Conservation (phyloP, 2,113 vertebrate genomes). For the Vulpes ferrilata region DNA sequence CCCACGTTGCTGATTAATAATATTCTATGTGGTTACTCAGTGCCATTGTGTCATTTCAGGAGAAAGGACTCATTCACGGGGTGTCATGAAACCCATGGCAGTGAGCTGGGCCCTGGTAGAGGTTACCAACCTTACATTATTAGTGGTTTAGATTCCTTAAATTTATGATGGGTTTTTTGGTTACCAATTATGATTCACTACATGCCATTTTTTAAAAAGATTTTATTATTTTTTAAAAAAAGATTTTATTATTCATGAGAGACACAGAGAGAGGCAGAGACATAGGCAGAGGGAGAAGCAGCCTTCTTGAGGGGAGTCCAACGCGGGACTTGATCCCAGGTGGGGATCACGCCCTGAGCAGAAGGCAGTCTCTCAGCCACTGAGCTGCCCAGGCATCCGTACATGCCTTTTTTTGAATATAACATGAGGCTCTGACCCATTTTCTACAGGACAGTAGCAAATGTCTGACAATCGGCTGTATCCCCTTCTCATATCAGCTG, state of each 20-base stretch:
- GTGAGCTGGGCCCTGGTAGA: background rate
- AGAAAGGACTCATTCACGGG: background rate
- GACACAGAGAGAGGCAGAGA: too few species aligned
- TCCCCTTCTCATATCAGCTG: background rate
- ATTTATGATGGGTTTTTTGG: conserved; percentile 49
- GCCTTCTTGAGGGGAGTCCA: too few species aligned
- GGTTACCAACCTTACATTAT: conserved; percentile 2
- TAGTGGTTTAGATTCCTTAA: conserved; percentile 13
- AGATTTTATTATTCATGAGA: too few species aligned
- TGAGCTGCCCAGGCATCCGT: background rate
- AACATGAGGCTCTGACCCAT: background rate
- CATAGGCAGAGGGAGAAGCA: too few species aligned
- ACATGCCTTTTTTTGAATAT: background rate
- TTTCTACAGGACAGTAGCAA: background rate
- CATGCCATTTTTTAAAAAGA: background rate
- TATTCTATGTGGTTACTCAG: background rate
- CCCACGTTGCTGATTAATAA: background rate
- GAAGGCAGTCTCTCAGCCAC: too few species aligned
- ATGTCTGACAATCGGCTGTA: background rate
- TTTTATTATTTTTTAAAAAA: too few species aligned
- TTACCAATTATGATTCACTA: conserved; percentile 28
- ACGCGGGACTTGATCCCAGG: too few species aligned
- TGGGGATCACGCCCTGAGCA: too few species aligned
- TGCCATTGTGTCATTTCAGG: background rate
- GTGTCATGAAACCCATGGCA: background rate